phyloP scores from a whole-genome alignment of 2,113 vertebrate genomes.

The Callopanchax toddi region DNA sequence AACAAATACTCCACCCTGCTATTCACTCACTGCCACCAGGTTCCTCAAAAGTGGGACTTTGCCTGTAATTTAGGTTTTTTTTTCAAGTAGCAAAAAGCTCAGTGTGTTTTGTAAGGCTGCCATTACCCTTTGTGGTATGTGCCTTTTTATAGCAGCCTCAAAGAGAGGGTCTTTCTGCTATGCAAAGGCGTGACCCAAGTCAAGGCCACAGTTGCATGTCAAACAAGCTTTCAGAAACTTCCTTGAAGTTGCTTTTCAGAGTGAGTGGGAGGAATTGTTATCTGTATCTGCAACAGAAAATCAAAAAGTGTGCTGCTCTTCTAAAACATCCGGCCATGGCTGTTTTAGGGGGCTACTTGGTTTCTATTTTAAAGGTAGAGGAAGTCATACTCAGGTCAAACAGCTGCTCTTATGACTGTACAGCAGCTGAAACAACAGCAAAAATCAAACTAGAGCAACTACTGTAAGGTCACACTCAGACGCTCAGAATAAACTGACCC shows the following conservation, averaged over 20 bases:
- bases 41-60: constrained; percentile 64
- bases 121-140: constrained; percentile 67
- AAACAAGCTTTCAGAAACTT: constrained; percentile 24
- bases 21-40: constrained; percentile 57
- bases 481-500: constrained; percentile 73
- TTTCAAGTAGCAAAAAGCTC: constrained; percentile 68
- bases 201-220: constrained; percentile 44
- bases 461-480: constrained; percentile 29
- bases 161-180: constrained; percentile 64
- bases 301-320: not conserved
- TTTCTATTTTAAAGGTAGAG: constrained; percentile 54
- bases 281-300: not conserved
- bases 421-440: constrained; percentile 18
- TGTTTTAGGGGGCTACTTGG: constrained; percentile 29
- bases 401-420: constrained; percentile 48
- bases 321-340: constrained; percentile 37
- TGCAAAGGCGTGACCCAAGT: constrained; percentile 53
- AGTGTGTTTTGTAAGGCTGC: constrained; percentile 58
- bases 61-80: constrained; percentile 75
- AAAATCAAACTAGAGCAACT: constrained; percentile 42
- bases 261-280: not conserved
- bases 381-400: constrained; percentile 54
- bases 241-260: constrained; percentile 20
- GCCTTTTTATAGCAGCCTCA: constrained; percentile 65
- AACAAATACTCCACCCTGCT: constrained; percentile 76